Evolutionary conservation across 2,797 vertebrate genomes (phyloP).

Genomic region (Gallinago stenura): DNA sequence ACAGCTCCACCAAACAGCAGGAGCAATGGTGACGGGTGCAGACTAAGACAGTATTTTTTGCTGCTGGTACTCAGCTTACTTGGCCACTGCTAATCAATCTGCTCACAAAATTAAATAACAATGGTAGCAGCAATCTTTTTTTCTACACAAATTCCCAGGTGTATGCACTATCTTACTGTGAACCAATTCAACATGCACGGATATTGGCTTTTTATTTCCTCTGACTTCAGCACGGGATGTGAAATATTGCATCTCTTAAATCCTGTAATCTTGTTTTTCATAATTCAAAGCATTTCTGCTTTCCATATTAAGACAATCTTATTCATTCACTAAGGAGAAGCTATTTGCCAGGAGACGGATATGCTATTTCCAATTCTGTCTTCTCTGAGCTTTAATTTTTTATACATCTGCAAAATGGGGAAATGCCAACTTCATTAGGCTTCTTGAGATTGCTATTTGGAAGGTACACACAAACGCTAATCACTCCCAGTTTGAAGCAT

Average conservation of each 20-base stretch:
- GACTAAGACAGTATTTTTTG: neutral
- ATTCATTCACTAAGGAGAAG: neutral
- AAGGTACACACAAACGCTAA: neutral
- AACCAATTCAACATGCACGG: neutral
- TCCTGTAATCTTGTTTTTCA: neutral
- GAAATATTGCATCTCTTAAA: neutral
- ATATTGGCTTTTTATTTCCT: neutral
- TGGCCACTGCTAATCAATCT: neutral
- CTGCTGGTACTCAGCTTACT: neutral
- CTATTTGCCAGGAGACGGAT: neutral
- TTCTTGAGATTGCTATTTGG: neutral
- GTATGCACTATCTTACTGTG: neutral
- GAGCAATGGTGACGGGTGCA: neutral
- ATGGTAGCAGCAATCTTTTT: neutral
- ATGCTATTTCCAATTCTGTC: neutral
- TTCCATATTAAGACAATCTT: neutral
- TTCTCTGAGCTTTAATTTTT: neutral
- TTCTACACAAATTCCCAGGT: neutral
- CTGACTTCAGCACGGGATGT: neutral
- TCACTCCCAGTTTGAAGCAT: neutral
- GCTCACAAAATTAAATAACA: neutral
- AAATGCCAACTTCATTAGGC: neutral
- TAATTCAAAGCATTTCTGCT: neutral
- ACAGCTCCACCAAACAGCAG: rapidly evolving
- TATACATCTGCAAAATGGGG: neutral